Evolutionary conservation across 2,888 invertebrate genomes (phyloP).

Genomic region (Standfussiana lucernea): DNA sequence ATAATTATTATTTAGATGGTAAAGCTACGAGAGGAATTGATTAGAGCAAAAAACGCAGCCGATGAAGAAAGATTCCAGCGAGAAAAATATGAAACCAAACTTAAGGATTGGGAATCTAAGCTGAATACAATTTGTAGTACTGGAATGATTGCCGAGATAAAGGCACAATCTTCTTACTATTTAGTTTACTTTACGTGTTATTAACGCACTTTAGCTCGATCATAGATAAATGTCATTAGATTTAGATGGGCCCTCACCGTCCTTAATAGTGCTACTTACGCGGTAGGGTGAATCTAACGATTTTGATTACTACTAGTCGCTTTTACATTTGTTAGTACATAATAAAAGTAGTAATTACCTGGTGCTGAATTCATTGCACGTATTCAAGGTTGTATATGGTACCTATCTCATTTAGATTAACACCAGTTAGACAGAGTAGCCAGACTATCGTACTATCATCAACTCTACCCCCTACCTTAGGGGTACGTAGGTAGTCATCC

Average conservation of each 20-base stretch:
- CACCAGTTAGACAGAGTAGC: not conserved
- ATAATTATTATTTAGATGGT: slow-evolving; percentile 68
- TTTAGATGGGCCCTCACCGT: not conserved
- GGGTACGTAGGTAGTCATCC: not conserved
- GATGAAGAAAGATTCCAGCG: slow-evolving; percentile 81
- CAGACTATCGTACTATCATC: too few species aligned
- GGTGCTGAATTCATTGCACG: not conserved
- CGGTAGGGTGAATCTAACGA: not conserved
- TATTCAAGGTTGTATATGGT: not conserved
- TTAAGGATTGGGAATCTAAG: slow-evolving; percentile 83
- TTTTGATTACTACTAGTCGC: not conserved
- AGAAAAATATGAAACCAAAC: slow-evolving; percentile 81
- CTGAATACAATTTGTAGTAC: slow-evolving; percentile 78
- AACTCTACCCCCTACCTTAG: too few species aligned
- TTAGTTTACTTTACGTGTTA: not conserved
- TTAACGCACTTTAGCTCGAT: not conserved
- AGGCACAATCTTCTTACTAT: slow-evolving; percentile 56
- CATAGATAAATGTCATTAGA: not conserved
- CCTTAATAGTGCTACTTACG: too few species aligned
- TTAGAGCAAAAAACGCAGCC: slow-evolving; percentile 78
- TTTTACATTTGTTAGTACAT: not conserved
- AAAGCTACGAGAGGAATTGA: slow-evolving; percentile 81
- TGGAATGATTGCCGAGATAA: slow-evolving; percentile 68
- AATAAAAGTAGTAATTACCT: not conserved
- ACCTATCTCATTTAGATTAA: not conserved